Conservation (phyloP, 2,797 vertebrate species). For the Microctenopoma stevenorrisi region DNA sequence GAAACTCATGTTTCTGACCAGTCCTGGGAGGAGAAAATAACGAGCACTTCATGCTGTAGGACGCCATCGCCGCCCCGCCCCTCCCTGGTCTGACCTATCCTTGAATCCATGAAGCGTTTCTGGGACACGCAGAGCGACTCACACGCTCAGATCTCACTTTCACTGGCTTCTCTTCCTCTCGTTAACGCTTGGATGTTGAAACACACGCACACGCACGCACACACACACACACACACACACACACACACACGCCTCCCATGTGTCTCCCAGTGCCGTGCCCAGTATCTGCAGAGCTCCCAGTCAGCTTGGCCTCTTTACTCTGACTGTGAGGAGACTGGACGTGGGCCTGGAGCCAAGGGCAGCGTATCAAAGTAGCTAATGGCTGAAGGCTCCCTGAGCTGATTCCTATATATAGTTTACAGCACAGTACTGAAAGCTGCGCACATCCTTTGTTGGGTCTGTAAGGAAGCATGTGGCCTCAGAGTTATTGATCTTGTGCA, state of each 20-base stretch:
- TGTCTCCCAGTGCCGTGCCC: constrained; percentile 16
- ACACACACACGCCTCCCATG: neutral
- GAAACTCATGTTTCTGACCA: too few relatives aligned
- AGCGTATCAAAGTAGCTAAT: constrained; percentile 55
- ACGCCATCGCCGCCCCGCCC: neutral
- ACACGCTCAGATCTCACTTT: constrained; percentile 9
- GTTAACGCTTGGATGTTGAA: neutral
- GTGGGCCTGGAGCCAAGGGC: constrained; percentile 37
- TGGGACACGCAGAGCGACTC: constrained; percentile 44
- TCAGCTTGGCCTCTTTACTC: constrained; percentile 61
- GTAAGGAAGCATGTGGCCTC: neutral
- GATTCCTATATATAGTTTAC: constrained; percentile 16
- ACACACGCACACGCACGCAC: constrained; percentile 3
- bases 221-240: constrained; percentile 5
- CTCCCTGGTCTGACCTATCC: constrained; percentile 18
- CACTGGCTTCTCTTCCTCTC: neutral
- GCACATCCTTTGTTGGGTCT: constrained; percentile 3
- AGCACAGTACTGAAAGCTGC: neutral
- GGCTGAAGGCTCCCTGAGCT: constrained; percentile 41
- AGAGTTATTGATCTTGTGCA: neutral
- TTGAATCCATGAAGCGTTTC: constrained; percentile 47
- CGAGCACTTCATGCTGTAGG: neutral
- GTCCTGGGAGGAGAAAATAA: neutral
- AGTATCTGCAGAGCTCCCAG: constrained; percentile 22
- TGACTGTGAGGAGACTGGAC: constrained; percentile 26